These are phyloP conservation scores for Sphyrna mokarran DNA, from an alignment of 2,113 vertebrate species.

Conservation along the genomic window DNA sequence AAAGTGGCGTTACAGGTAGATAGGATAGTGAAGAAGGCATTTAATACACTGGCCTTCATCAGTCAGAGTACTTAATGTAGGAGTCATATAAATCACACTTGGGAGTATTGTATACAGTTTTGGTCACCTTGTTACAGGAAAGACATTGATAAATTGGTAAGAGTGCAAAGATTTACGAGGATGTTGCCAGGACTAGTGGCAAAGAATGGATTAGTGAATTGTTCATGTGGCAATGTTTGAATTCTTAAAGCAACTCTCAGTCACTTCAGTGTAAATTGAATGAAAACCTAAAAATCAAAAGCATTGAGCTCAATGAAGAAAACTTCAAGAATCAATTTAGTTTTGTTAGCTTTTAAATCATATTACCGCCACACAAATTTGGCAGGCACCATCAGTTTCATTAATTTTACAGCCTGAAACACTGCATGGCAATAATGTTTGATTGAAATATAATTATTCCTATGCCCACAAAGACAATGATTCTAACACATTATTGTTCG, in stretches of 20 bases:
- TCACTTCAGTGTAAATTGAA: neutral
- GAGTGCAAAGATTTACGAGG: too few species aligned
- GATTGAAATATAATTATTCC: neutral
- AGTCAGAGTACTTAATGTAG: too few species aligned
- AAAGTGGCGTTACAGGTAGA: too few species aligned
- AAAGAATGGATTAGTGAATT: neutral
- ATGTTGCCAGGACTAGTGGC: too few species aligned
- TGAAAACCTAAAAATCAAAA: neutral
- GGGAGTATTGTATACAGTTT: too few species aligned
- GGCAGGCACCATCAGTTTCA: neutral
- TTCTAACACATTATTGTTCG: neutral
- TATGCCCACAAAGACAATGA: neutral
- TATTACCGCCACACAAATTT: neutral
- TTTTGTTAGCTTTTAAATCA: neutral
- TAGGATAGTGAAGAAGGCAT: too few species aligned
- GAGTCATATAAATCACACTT: too few species aligned
- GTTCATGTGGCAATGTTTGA: neutral
- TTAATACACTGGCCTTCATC: too few species aligned
- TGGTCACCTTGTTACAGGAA: too few species aligned
- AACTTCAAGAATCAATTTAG: neutral
- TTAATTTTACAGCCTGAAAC: neutral
- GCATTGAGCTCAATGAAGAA: neutral
- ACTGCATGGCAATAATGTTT: neutral
- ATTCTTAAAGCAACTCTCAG: neutral
- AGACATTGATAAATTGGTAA: too few species aligned